Base-by-base conservation (phyloP, 2,113 vertebrate genomes). In the Eidolon helvum region DNA sequence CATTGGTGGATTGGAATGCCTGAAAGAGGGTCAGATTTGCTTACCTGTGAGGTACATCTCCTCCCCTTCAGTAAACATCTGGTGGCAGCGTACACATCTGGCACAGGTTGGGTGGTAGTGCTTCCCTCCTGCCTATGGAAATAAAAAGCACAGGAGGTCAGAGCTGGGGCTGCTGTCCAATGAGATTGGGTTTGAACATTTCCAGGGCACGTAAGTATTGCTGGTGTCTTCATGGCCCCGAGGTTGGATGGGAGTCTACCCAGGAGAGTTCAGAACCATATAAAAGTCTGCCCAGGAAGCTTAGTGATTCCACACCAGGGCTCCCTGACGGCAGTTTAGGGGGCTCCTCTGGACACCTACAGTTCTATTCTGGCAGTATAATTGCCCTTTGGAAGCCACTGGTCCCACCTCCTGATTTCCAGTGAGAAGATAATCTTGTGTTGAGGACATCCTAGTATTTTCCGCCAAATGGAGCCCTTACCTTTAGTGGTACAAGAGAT, bases 21-120 rank as follows among this genome's bases (percentile, higher is more conserved):
- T 59, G 8, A 3, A 35, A 1, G 69, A 50, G 35, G 75, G 74
- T 48, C 33, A 2, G 48, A 8, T 43, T 28, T 55, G 87, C 98
- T 97, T 98, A 99, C 99, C 99, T 99, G 99, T 99, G 96, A 99
- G 99, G 97, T 99, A 99, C 99, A 99, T 99, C 98, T 99, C 99
- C 97, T 99, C 99, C 43, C 99, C 99, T 97, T 99, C 99, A 0
- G 99, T 99, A 98, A 99, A 99, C 99, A 99, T 99, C 98, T 99
- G 98, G 98, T 99, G 99, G 98, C 99, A 99, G 97, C 99, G 99
- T 35, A 99, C 99, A 97, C 99, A 99, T 55, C 99, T 99, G 97
- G 99, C 99, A 79, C 99, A 99, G 69, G 99, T 98, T 3, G 99
- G 99, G 96, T 99, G 99, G 98, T 99, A 99, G 97, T 99, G 99